These are phyloP conservation scores for Pantala flavescens DNA, from an alignment of 1,140 invertebrate species.

Conservation along the genomic window DNA sequence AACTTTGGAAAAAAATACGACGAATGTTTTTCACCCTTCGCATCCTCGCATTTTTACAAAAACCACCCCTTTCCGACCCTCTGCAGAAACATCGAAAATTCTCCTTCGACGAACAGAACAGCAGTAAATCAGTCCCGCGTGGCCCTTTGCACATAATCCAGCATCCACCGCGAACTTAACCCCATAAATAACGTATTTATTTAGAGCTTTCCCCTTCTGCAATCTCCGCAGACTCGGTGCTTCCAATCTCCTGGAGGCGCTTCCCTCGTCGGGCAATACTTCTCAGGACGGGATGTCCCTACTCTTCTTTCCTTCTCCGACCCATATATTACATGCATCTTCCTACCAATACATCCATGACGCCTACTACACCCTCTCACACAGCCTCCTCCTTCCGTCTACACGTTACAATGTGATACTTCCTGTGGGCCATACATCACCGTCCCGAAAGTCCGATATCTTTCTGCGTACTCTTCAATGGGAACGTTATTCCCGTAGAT, in stretches of 20 bases:
- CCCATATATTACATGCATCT: no score
- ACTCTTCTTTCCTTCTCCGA: neutral
- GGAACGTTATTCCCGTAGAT: no score
- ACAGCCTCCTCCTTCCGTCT: no score
- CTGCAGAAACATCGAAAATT: slow-evolving; percentile 5
- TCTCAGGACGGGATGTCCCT: neutral
- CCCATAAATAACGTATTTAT: slow-evolving; percentile 10
- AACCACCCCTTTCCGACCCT: neutral
- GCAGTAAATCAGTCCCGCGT: neutral
- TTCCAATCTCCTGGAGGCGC: neutral
- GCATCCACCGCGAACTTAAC: slow-evolving; percentile 2
- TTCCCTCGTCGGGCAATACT: neutral
- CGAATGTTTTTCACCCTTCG: neutral
- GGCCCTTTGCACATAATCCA: neutral
- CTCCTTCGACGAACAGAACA: neutral
- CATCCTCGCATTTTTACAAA: neutral
- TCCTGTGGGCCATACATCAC: no score
- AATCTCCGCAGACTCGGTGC: neutral
- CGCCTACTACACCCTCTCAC: no score
- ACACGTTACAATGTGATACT: no score
- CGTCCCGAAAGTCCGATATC: no score
- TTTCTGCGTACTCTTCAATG: no score
- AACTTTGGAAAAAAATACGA: neutral
- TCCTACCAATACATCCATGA: no score
- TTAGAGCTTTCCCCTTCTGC: neutral